Conservation (phyloP, 2,888 invertebrate genomes). For the Lypha dubia region DNA sequence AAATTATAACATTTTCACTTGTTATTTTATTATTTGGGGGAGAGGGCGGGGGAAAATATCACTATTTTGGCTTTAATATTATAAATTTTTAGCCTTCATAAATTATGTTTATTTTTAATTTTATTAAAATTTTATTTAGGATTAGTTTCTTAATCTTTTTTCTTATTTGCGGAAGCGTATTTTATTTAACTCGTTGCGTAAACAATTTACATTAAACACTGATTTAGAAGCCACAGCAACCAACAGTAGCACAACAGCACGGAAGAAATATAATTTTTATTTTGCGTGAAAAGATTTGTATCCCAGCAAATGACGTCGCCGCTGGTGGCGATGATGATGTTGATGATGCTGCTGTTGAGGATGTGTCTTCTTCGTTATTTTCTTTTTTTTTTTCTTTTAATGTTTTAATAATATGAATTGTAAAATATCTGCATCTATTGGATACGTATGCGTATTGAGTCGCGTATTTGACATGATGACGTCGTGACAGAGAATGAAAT, state of each 20-base stretch:
- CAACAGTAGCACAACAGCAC: conserved; percentile 2
- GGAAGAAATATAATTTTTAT: conserved; percentile 11
- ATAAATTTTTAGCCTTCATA: background rate
- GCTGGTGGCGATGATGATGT: conserved; percentile 70
- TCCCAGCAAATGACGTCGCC: conserved; percentile 60
- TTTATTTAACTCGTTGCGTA: conserved; percentile 40
- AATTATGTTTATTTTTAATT: conserved; percentile 6
- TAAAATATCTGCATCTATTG: conserved; percentile 26
- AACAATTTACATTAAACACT: conserved; percentile 58
- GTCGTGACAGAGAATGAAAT: conserved; percentile 71
- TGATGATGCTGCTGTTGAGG: conserved; percentile 67
- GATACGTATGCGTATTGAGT: conserved; percentile 63
- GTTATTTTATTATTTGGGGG: background rate
- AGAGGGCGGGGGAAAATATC: too few species aligned
- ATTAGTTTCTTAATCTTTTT: background rate
- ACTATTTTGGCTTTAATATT: conserved; percentile 8
- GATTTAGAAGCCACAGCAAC: conserved; percentile 33
- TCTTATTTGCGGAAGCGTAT: conserved; percentile 38
- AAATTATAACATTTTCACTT: conserved; percentile 7
- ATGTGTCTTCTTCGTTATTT: conserved; percentile 72
- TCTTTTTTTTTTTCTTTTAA: background rate
- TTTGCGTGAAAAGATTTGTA: conserved; percentile 35
- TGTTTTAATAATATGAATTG: background rate
- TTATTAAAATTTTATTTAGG: conserved; percentile 1
- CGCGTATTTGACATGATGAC: conserved; percentile 69